Conservation (phyloP, 2,113 vertebrate species). For the Psittacara wagleri region DNA sequence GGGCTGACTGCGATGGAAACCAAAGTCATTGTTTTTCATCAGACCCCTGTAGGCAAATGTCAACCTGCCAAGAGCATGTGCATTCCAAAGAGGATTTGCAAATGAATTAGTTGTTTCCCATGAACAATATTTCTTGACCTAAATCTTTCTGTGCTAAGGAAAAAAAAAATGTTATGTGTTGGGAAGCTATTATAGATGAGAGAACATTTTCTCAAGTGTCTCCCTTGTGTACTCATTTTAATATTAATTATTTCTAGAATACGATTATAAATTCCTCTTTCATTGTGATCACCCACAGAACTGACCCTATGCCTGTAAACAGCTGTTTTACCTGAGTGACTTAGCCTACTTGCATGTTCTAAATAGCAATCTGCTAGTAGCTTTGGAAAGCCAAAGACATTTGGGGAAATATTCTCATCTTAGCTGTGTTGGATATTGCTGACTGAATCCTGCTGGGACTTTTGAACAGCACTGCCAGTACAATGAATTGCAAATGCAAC, state of each 20-base stretch:
- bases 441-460: background rate
- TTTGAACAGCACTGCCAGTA: background rate
- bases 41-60: conserved; percentile 48
- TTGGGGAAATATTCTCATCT: background rate
- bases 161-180: background rate
- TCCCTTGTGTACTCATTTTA: background rate
- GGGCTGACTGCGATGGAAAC: background rate
- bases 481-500: background rate
- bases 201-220: background rate
- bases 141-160: background rate
- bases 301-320: background rate
- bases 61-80: conserved; percentile 51
- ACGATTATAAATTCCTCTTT: background rate
- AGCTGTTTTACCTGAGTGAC: background rate
- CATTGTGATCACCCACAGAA: background rate
- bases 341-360: background rate
- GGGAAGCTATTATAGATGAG: background rate
- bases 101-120: conserved; percentile 18
- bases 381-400: background rate
- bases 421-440: background rate
- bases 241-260: background rate
- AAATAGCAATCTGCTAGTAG: background rate
- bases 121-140: conserved; percentile 18
- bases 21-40: conserved; percentile 30
- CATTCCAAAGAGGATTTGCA: conserved; percentile 31